These are phyloP conservation scores for Gnathonemus longibarbis DNA, from an alignment of 2,113 vertebrate species.

Conservation along the genomic window DNA sequence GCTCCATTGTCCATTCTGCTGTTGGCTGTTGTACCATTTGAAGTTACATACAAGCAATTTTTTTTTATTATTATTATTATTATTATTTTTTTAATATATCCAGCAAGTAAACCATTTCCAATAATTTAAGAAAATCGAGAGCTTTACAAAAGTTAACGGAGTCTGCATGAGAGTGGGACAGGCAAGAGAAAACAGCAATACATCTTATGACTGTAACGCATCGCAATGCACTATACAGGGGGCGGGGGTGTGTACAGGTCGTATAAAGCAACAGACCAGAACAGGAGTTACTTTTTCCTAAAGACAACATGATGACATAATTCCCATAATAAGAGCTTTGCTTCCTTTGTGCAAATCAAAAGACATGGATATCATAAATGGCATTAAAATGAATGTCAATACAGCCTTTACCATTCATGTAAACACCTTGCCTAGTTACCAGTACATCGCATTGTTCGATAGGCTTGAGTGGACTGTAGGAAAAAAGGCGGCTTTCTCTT, in stretches of 20 bases:
- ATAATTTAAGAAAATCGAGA: slow-evolving; percentile 90
- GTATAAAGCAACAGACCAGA: background rate
- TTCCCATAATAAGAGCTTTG: background rate
- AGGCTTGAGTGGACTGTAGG: background rate
- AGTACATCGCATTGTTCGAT: background rate
- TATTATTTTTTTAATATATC: slow-evolving; percentile 63
- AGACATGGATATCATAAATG: background rate
- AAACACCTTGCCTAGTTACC: background rate
- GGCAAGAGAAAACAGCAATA: slow-evolving; percentile 81
- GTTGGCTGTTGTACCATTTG: slow-evolving; percentile 85
- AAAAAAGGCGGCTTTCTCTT: background rate
- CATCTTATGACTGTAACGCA: slow-evolving; percentile 42
- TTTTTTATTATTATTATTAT: background rate
- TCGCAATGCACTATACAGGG: slow-evolving; percentile 45
- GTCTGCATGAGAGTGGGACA: slow-evolving; percentile 81
- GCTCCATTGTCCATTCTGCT: slow-evolving; percentile 85
- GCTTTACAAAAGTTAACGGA: slow-evolving; percentile 75
- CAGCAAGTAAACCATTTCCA: slow-evolving; percentile 88
- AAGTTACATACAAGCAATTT: slow-evolving; percentile 92
- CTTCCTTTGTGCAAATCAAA: background rate
- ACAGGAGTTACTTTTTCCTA: background rate
- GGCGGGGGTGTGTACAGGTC: background rate
- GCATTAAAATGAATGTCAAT: background rate
- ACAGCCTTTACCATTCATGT: background rate
- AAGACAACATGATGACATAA: background rate